These are phyloP conservation scores for Odontesthes bonariensis DNA, from an alignment of 2,113 vertebrate species.

Conservation along the genomic window DNA sequence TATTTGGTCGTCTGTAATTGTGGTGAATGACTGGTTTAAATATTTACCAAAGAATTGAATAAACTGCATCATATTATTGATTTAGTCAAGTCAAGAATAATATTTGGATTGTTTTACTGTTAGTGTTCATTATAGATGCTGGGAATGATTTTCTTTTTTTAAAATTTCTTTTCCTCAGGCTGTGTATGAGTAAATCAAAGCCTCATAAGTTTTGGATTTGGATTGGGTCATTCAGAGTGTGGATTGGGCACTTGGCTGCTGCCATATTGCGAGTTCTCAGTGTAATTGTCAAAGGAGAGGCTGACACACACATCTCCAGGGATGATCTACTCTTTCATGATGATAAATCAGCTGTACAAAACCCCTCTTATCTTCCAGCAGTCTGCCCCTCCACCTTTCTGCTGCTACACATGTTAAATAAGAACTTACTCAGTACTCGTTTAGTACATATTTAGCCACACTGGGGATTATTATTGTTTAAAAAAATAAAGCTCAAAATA, in stretches of 20 bases:
- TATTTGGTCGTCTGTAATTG: too few relatives aligned
- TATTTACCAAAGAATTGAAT: too few relatives aligned
- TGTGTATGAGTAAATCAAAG: slow-evolving; percentile 1
- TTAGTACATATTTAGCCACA: not conserved
- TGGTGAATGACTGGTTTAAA: too few relatives aligned
- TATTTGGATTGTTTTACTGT: too few relatives aligned
- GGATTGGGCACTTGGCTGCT: not conserved
- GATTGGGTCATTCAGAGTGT: not conserved
- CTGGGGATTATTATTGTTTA: slow-evolving; percentile 1
- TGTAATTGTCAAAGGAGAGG: slow-evolving; percentile 40
- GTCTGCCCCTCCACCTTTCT: not conserved
- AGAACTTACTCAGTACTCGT: slow-evolving; percentile 21
- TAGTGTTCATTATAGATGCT: too few relatives aligned
- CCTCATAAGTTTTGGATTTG: slow-evolving; percentile 10
- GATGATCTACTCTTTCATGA: slow-evolving; percentile 7
- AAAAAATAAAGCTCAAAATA: too few relatives aligned
- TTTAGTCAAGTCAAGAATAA: too few relatives aligned
- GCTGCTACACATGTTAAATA: slow-evolving; percentile 29
- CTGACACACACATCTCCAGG: slow-evolving; percentile 14
- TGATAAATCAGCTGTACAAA: slow-evolving; percentile 4
- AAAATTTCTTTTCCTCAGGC: not conserved
- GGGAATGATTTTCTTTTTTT: too few relatives aligned
- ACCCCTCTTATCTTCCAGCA: slow-evolving; percentile 25
- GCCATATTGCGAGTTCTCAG: not conserved
- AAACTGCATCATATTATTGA: too few relatives aligned